These are phyloP conservation scores for Papilio machaon DNA, from an alignment of 1,140 invertebrate species.

Conservation along the genomic window DNA sequence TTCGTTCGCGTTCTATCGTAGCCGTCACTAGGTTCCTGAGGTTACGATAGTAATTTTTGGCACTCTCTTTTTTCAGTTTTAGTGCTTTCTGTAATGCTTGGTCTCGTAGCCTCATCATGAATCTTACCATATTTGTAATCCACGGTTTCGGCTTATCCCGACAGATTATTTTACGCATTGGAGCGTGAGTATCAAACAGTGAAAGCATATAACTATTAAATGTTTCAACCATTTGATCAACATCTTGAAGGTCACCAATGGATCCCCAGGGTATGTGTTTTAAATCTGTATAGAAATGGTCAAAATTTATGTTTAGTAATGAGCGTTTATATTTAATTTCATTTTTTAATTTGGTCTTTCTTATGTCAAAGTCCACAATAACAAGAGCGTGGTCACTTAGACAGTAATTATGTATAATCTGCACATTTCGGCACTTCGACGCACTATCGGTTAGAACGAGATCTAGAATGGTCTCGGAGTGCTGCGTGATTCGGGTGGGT, in stretches of 20 bases:
- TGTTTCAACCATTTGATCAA: slow-evolving; percentile 43
- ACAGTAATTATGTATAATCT: slow-evolving; percentile 40
- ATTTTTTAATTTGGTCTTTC: slow-evolving; percentile 37
- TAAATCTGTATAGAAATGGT: slow-evolving; percentile 41
- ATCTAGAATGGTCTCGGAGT: slow-evolving; percentile 42
- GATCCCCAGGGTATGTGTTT: slow-evolving; percentile 36
- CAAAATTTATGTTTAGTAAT: slow-evolving; percentile 36
- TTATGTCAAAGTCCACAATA: slow-evolving; percentile 40
- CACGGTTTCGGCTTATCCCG: slow-evolving; percentile 42
- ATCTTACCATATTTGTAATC: slow-evolving; percentile 45
- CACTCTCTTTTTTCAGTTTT: slow-evolving; percentile 35
- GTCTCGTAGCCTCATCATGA: slow-evolving; percentile 46
- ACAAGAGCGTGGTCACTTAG: slow-evolving; percentile 45
- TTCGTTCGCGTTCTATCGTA: slow-evolving; percentile 41
- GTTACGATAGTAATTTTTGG: slow-evolving; percentile 42
- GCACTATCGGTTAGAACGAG: slow-evolving; percentile 32
- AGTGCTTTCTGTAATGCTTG: slow-evolving; percentile 39
- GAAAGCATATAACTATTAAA: slow-evolving; percentile 41
- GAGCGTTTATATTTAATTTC: slow-evolving; percentile 27
- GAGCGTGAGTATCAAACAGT: slow-evolving; percentile 49
- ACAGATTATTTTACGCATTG: slow-evolving; percentile 27
- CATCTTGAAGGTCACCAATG: slow-evolving; percentile 27
- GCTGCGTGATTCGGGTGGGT: slow-evolving; percentile 46
- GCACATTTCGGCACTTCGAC: slow-evolving; percentile 29
- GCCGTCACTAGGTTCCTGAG: slow-evolving; percentile 39